Percentiles rank a stretch among this genome's conserved stretches.
Conservation (phyloP, 2,797 vertebrate species). For the Thalassophryne amazonica region DNA sequence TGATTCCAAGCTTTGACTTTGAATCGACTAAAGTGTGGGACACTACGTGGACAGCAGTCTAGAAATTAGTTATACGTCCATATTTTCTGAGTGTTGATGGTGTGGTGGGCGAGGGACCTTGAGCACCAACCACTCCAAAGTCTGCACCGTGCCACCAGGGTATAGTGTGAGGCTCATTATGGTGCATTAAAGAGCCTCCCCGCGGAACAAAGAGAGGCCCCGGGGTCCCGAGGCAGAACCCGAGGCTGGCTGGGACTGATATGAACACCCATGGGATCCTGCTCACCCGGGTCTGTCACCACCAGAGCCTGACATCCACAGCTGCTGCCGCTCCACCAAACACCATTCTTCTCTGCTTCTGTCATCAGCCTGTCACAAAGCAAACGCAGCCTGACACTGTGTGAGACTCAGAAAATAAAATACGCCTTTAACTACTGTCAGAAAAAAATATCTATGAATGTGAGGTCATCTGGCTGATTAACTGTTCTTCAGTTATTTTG, state of each 20-base stretch:
- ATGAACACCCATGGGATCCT: conserved; percentile 65
- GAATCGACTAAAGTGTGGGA: no score
- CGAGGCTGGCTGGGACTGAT: conserved; percentile 68
- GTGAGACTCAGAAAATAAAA: not conserved
- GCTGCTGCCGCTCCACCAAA: conserved; percentile 43
- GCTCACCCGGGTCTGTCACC: conserved; percentile 42
- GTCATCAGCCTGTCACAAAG: conserved; percentile 5
- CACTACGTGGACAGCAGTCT: not conserved
- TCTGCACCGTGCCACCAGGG: conserved; percentile 48
- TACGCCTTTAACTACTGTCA: no score
- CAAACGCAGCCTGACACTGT: not conserved
- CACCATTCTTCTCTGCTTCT: conserved; percentile 20
- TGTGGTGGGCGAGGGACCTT: conserved; percentile 9
- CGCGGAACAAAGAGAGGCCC: conserved; percentile 63
- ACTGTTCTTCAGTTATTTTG: no score
- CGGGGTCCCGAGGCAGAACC: conserved; percentile 56
- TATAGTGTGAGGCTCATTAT: conserved; percentile 67
- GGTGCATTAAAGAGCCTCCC: conserved; percentile 67
- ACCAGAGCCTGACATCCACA: conserved; percentile 42
- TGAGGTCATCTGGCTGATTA: no score
- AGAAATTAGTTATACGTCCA: conserved; percentile 4
- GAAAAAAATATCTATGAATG: no score
- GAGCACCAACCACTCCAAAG: conserved; percentile 44
- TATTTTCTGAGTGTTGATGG: not conserved
- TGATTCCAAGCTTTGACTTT: no score